phyloP scores from a whole-genome alignment of 2,888 invertebrate species.

The Chymomyza amoena region DNA sequence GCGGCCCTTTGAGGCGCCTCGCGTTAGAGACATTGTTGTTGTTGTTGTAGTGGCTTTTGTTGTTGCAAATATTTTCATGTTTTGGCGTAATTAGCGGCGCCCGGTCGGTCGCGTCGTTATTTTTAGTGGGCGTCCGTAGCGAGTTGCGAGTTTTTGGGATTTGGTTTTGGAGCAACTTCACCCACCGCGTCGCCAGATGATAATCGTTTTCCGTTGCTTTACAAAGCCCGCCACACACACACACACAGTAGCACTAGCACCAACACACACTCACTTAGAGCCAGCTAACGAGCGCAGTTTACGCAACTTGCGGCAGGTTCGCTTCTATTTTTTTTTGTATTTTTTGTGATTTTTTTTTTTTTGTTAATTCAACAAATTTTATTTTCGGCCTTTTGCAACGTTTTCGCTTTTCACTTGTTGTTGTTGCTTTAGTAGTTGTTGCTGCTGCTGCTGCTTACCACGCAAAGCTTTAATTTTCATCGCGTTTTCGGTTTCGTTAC shows the following conservation, averaged over 20 bases:
- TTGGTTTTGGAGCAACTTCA: neutral
- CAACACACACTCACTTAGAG: neutral
- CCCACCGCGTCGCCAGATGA: constrained; percentile 44
- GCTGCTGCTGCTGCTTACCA: constrained; percentile 35
- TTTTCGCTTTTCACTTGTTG: constrained; percentile 17
- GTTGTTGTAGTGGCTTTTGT: constrained; percentile 16
- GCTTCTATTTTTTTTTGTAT: constrained; percentile 22
- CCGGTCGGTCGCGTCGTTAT: constrained; percentile 52
- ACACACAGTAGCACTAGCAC: neutral
- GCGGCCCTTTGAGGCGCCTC: neutral
- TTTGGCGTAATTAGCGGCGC: constrained; percentile 66
- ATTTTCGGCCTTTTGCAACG: neutral
- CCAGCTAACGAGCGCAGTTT: neutral
- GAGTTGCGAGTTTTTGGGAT: neutral
- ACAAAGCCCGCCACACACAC: neutral
- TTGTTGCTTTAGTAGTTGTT: constrained; percentile 6
- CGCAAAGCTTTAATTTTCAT: constrained; percentile 72
- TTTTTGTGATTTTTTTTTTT: constrained; percentile 27
- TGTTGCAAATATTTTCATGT: constrained; percentile 69
- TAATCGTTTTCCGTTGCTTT: constrained; percentile 54
- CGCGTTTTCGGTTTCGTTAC: constrained; percentile 54
- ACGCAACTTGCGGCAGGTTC: constrained; percentile 3
- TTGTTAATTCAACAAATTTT: constrained; percentile 8
- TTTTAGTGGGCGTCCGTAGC: constrained; percentile 43
- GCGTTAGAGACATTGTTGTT: constrained; percentile 5